Evolutionary conservation across 2,797 vertebrate genomes (phyloP), one percentile per base, ranked within the genome.

Genomic region (Setipinna tenuifilis): DNA sequence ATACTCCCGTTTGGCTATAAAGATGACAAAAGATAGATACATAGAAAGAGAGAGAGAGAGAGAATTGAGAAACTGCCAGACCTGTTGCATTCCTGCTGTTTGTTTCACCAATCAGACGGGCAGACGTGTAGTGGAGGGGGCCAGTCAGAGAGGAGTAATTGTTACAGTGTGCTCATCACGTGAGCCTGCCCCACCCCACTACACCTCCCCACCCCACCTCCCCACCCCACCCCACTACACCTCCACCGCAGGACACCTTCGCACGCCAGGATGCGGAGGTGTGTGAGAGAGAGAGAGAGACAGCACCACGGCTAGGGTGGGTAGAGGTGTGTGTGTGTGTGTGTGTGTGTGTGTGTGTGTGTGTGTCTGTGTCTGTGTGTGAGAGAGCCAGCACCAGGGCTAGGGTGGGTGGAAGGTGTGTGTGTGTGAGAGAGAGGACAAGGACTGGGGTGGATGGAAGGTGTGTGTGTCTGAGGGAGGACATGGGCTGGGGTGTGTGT

Each of bases 181-280:
- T 92, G 93, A 83, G 87, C 86, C 59, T 87, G 89, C 92, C 94
- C 90, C 93, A 93, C 92, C 94, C 91, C 48, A 88, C 93, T 92
- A 92, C 48, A 89, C 93, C 35, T 5, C 35, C 5, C 35, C 35
- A 41, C 35, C 35, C 35, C 35, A 41, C 35, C 5, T 2, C 35
- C 86, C 59, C 88, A 89, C 92, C 94, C 90, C 93, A 93, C 92
- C 94, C 91, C 48, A 88, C 93, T 92, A 92, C 48, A 89, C 93
- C 92, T 92, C 85, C 92, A 92, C 90, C 90, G 89, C 91, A 90
- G 87, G 90, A 90, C 88, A 85, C 89, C 93, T 94, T 96, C 93
- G 93, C 95, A 96, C 93, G 92, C 92, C 92, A 92, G 65, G 86
- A 91, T 3, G 14, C 50, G 87, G 0, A 81, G 88, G 88, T 91